Conservation (phyloP, 2,888 invertebrate species). For the Drosophila rellima region DNA sequence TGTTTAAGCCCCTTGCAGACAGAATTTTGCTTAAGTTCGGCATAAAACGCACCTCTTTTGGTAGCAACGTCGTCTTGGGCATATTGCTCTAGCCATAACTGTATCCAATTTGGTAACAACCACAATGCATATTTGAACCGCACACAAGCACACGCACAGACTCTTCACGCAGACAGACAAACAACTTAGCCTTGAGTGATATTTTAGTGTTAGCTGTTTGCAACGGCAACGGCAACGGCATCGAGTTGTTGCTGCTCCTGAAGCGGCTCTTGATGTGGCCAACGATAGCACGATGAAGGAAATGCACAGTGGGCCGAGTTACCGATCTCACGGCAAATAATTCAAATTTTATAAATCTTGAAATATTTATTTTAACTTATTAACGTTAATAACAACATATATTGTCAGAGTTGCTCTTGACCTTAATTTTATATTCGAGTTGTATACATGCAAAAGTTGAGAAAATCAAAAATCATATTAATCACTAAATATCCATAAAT, state of each 20-base stretch:
- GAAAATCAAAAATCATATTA: too few relatives aligned
- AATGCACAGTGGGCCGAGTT: neutral
- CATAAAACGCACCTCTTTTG: slow-evolving; percentile 55
- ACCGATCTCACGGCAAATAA: neutral
- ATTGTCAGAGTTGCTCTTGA: neutral
- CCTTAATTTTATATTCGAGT: too few relatives aligned
- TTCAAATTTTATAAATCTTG: neutral
- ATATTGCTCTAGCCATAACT: slow-evolving; percentile 63
- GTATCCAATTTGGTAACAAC: slow-evolving; percentile 78
- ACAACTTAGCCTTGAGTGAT: slow-evolving; percentile 69
- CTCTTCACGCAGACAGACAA: slow-evolving; percentile 8
- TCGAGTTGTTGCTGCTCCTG: slow-evolving; percentile 41
- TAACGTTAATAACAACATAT: too few relatives aligned
- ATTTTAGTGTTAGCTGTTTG: slow-evolving; percentile 70
- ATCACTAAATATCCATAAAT: too few relatives aligned
- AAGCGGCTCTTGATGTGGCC: slow-evolving; percentile 24
- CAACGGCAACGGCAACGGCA: slow-evolving; percentile 29
- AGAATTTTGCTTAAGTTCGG: slow-evolving; percentile 38
- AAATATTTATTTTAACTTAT: too few relatives aligned
- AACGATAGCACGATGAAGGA: slow-evolving; percentile 16
- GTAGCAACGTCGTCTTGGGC: slow-evolving; percentile 40
- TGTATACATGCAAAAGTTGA: too few relatives aligned
- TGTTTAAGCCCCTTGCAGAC: neutral
- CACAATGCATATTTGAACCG: slow-evolving; percentile 73
- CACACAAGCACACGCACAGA: slow-evolving; percentile 22